Percentiles rank a stretch among this genome's conserved stretches.
Evolutionary conservation across 64 coral and sea anemone species (phyloP).

Genomic region (Acropora tenuis): DNA sequence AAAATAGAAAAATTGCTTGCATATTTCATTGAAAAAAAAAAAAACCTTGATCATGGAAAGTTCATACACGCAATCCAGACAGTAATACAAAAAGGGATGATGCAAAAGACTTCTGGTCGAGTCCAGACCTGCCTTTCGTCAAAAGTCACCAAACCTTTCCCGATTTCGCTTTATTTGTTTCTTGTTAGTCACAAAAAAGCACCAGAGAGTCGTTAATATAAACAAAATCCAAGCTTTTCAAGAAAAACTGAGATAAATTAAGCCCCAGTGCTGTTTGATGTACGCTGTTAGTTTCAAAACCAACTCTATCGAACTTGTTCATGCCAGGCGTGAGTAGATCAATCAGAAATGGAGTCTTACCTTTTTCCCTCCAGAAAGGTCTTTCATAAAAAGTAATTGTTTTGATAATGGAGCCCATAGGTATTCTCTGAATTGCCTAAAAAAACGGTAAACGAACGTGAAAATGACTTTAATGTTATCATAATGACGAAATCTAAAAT

Average conservation of each 20-base stretch:
- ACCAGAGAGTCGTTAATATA: background rate
- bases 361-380: slow-evolving; percentile 77
- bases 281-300: no score
- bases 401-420: slow-evolving; percentile 76
- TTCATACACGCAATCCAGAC: no score
- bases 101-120: background rate
- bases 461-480: no score
- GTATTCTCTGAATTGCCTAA: slow-evolving; percentile 75
- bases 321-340: no score
- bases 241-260: no score
- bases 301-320: no score
- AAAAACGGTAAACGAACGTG: background rate
- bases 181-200: background rate
- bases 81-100: background rate
- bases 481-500: background rate
- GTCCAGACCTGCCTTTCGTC: background rate
- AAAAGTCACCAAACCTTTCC: background rate
- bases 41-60: no score
- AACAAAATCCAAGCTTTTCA: no score
- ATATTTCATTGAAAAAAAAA: no score
- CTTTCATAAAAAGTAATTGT: slow-evolving; percentile 62
- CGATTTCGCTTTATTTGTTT: background rate
- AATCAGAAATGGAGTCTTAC: background rate
- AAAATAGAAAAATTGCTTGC: no score
- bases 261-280: no score